phyloP scores from a whole-genome alignment of 53 echinoderm and acorn worm genomes.

The Holothuria leucospilota region DNA sequence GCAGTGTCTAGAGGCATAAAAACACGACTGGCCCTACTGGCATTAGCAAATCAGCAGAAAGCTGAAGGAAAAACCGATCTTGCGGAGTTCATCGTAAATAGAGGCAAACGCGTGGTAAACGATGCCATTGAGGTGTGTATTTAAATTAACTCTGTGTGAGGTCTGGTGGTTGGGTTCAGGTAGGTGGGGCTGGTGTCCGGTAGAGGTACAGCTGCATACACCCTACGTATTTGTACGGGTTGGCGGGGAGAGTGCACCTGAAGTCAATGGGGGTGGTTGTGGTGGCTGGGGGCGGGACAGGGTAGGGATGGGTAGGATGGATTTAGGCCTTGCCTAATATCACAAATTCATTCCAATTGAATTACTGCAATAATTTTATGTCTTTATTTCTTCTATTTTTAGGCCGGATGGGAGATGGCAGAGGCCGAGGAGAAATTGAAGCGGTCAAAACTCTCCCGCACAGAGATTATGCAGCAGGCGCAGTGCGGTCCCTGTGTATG shows the following conservation, averaged over 20 bases:
- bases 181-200: too few species aligned
- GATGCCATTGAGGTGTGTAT: conserved; percentile 31
- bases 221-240: neutral
- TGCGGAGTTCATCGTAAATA: conserved; percentile 52
- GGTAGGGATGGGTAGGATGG: neutral
- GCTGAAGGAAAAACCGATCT: conserved; percentile 56
- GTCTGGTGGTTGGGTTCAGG: neutral
- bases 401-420: conserved; percentile 45
- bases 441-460: conserved; percentile 4
- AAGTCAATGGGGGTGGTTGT: too few species aligned
- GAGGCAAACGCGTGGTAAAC: conserved; percentile 54
- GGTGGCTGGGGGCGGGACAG: too few species aligned
- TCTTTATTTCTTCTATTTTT: neutral
- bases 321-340: neutral
- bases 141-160: too few species aligned
- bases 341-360: too few species aligned
- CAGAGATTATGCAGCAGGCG: conserved; percentile 8
- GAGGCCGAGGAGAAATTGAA: conserved; percentile 18
- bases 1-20: conserved; percentile 10
- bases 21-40: neutral
- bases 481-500: neutral
- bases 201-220: too few species aligned
- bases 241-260: neutral
- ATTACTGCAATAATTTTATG: neutral
- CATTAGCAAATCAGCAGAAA: conserved; percentile 58